Evolutionary conservation across 2,888 invertebrate genomes (phyloP), one percentile per base, ranked within the genome.

Genomic region (Mythimna lalbum): DNA sequence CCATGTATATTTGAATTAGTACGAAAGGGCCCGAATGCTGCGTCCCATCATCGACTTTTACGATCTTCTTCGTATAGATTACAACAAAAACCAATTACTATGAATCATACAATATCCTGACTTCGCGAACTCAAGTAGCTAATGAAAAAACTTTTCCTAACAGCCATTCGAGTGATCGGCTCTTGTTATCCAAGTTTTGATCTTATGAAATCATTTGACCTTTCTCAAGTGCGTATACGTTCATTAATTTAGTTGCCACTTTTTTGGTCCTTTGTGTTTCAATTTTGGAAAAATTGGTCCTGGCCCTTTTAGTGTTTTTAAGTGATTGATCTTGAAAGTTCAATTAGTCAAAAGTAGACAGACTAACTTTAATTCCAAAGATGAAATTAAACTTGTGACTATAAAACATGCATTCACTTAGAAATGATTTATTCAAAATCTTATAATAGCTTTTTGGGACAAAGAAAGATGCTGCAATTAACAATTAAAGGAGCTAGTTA

Each of bases 111-210:
- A 82, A 81, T 81, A 80, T 75, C 76, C 71, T 78, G 80, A 78
- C 75, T 83, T 71, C 27, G 62, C 72, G 36, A 82, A 85, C 66
- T 73, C 68, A 56, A 76, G 76, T 56, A 68, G 82, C 80, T 86
- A 86, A 86, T 86, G 86, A 86, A 86, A 86, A 86, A 86, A 86
- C 76, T 86, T 85, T 78, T 43, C 3, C 61, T 31, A 70, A 55
- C 61, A 68, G 64, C 69, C 63, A 76, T 83, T 76, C 71, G 61
- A 79, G 72, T 76, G 78, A 81, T 81, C 69, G 68, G 57, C 69
- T 63, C 71, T 76, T 80, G 77, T 76, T 78, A 79, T 70, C 71
- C 27, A 76, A 85, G 60, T 83, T 84, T 78, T 71, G 67, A 78
- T 77, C 79, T 83, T 73, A 79, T 70, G 76, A 74, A 76, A 84